Conservation (phyloP, 2,113 vertebrate species). For the Nycticebus coucang region DNA sequence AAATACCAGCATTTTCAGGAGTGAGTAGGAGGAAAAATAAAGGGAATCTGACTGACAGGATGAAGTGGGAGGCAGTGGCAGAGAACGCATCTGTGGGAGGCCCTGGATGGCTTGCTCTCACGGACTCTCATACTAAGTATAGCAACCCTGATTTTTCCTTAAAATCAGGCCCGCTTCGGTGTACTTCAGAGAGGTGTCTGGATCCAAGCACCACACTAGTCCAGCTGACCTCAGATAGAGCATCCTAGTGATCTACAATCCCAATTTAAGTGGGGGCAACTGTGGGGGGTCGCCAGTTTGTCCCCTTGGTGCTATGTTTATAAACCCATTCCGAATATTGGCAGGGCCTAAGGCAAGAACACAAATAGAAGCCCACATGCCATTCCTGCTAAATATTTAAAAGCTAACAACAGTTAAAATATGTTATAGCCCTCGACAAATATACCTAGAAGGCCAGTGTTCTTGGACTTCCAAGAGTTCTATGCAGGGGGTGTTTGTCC, state of each 20-base stretch:
- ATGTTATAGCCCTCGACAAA: neutral
- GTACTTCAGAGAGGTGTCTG: neutral
- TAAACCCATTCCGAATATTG: neutral
- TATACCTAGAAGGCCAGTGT: neutral
- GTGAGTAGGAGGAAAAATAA: neutral
- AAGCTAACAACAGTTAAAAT: slow-evolving; percentile 18
- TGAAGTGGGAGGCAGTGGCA: neutral
- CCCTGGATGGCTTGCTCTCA: neutral
- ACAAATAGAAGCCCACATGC: neutral
- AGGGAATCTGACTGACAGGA: neutral
- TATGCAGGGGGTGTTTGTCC: neutral
- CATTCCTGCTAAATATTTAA: neutral
- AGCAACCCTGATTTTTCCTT: neutral
- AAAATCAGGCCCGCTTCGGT: neutral
- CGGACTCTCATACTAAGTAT: neutral
- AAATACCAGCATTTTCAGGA: neutral
- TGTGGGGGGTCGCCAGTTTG: neutral
- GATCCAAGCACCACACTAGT: neutral
- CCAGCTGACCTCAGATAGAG: neutral
- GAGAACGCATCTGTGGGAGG: neutral
- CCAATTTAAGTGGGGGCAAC: neutral
- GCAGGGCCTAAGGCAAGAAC: neutral
- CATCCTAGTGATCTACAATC: neutral
- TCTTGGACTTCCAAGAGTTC: neutral
- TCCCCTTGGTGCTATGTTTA: neutral